phyloP scores from a whole-genome alignment of 2,888 invertebrate genomes.

The Andrena hattorfiana region DNA sequence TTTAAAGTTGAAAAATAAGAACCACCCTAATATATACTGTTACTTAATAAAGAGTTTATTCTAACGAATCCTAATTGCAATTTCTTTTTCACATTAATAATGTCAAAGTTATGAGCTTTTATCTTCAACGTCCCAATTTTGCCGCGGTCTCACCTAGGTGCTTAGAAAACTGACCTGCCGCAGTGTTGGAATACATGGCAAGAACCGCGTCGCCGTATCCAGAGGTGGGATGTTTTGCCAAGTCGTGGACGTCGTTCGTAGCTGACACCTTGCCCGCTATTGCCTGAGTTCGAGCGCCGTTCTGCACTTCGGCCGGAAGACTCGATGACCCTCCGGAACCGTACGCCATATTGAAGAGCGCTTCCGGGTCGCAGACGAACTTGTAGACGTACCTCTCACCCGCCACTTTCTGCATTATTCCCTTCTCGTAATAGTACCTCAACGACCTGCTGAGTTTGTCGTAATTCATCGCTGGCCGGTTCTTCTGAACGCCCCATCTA shows the following conservation, averaged over 20 bases:
- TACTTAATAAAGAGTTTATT: too few species aligned
- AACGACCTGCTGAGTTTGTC: constrained; percentile 97
- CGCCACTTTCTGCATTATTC: constrained; percentile 99
- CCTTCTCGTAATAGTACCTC: constrained; percentile 98
- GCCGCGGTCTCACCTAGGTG: too few species aligned
- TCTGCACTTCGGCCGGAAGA: constrained; percentile 75
- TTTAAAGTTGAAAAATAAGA: too few species aligned
- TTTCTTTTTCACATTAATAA: too few species aligned
- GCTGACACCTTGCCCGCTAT: constrained; percentile 72
- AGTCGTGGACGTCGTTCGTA: constrained; percentile 69
- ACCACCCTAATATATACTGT: too few species aligned
- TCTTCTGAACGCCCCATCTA: constrained; percentile 98
- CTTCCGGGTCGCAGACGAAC: constrained; percentile 98
- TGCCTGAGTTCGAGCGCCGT: constrained; percentile 72
- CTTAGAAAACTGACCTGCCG: constrained; percentile 49
- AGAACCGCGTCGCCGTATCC: constrained; percentile 81
- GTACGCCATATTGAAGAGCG: constrained; percentile 94
- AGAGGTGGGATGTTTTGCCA: constrained; percentile 73
- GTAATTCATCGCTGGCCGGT: constrained; percentile 98
- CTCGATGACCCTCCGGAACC: constrained; percentile 80
- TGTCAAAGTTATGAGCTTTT: too few species aligned
- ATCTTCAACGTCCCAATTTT: too few species aligned
- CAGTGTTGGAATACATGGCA: constrained; percentile 81
- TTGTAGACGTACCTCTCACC: constrained; percentile 98
- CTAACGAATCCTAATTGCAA: too few species aligned